Conservation (phyloP, 1,140 invertebrate species). For the Papilio machaon region DNA sequence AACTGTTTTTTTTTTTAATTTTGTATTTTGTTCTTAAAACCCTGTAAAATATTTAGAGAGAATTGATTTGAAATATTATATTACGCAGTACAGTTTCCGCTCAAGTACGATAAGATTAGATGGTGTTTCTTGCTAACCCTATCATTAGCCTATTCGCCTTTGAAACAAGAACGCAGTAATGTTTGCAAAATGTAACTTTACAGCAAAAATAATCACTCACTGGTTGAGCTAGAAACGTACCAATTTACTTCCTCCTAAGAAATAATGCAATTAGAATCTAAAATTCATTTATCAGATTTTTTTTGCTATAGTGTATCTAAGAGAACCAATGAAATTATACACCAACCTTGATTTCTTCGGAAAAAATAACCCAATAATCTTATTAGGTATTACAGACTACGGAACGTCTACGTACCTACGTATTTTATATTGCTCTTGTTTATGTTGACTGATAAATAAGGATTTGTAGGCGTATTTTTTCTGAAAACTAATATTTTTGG, state of each 20-base stretch:
- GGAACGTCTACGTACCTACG: no score
- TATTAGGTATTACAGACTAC: background rate
- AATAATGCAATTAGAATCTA: background rate
- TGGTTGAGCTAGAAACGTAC: background rate
- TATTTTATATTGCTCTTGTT: no score
- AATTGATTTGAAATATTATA: background rate
- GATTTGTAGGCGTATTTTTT: background rate
- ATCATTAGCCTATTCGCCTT: constrained; percentile 10
- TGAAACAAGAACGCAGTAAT: constrained; percentile 1
- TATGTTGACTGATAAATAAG: background rate
- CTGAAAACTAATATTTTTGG: background rate
- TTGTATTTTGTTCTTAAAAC: background rate
- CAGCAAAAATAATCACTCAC: background rate
- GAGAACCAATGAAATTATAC: background rate
- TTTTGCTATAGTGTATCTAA: background rate
- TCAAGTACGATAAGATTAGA: background rate
- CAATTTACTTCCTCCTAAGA: background rate
- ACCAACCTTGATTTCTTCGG: background rate
- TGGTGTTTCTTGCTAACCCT: background rate
- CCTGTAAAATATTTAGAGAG: background rate
- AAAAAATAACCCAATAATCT: constrained; percentile 23
- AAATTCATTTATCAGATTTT: background rate
- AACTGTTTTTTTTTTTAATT: no score
- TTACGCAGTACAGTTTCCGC: background rate
- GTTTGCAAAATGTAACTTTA: background rate